Conservation (phyloP, 2,888 invertebrate species). For the Brenthis hecate region DNA sequence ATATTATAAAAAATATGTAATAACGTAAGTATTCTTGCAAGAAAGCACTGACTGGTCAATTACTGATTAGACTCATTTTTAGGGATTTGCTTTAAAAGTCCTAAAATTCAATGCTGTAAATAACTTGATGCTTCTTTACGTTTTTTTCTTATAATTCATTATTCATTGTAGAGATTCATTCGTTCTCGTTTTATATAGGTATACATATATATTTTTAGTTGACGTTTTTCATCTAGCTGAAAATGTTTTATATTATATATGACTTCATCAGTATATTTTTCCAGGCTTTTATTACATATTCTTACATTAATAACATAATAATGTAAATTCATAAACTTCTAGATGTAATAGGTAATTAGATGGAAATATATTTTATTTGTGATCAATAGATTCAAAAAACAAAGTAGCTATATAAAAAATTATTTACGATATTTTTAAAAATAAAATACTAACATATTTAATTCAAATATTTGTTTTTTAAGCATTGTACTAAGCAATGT, state of each 20-base stretch:
- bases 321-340: too few species aligned
- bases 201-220: too few species aligned
- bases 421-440: background rate
- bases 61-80: conserved; percentile 77
- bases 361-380: too few species aligned
- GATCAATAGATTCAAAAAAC: background rate
- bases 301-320: too few species aligned
- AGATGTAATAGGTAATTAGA: too few species aligned
- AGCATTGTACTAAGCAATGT: conserved; percentile 21
- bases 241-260: too few species aligned
- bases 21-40: conserved; percentile 56
- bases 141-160: conserved; percentile 13
- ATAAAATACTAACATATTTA: background rate
- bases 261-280: background rate
- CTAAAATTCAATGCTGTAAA: conserved; percentile 58
- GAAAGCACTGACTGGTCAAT: conserved; percentile 80
- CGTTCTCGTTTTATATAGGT: background rate
- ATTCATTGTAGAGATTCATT: background rate
- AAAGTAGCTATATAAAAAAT: background rate
- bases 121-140: conserved; percentile 55
- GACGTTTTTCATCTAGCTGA: too few species aligned
- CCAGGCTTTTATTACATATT: background rate
- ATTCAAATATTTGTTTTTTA: conserved; percentile 1
- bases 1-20: conserved; percentile 24
- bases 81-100: conserved; percentile 71